Evolutionary conservation across 2,113 vertebrate genomes (phyloP).

Genomic region (Taxidea taxus): DNA sequence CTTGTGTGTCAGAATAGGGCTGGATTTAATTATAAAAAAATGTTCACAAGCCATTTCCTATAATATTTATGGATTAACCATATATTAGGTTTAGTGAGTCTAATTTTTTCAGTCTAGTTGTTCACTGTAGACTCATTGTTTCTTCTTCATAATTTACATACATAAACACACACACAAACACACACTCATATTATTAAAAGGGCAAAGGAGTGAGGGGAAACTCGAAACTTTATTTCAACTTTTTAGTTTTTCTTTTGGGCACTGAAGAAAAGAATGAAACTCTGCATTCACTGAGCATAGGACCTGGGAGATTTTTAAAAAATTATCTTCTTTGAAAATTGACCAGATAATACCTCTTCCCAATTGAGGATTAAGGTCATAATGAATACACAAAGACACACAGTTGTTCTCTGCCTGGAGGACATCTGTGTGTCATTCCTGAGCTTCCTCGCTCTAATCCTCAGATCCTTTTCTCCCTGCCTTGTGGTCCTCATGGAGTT

Average conservation of each 20-base stretch:
- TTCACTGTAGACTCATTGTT: background rate
- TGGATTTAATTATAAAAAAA: slow-evolving; percentile 26
- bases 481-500: background rate
- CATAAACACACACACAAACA: background rate
- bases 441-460: background rate
- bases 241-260: background rate
- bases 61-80: background rate
- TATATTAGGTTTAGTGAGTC: background rate
- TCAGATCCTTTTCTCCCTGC: background rate
- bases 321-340: background rate
- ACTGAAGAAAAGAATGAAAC: background rate
- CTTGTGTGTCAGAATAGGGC: background rate
- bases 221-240: background rate
- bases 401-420: background rate
- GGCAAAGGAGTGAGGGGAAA: background rate
- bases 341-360: background rate
- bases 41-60: background rate
- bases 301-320: background rate
- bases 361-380: background rate
- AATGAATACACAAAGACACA: background rate
- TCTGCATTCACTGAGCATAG: background rate
- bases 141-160: background rate
- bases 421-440: background rate
- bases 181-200: background rate
- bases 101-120: slow-evolving; percentile 18